Evolutionary conservation across 2,888 invertebrate species (phyloP).

Genomic region (Andrena chrysosceles): DNA sequence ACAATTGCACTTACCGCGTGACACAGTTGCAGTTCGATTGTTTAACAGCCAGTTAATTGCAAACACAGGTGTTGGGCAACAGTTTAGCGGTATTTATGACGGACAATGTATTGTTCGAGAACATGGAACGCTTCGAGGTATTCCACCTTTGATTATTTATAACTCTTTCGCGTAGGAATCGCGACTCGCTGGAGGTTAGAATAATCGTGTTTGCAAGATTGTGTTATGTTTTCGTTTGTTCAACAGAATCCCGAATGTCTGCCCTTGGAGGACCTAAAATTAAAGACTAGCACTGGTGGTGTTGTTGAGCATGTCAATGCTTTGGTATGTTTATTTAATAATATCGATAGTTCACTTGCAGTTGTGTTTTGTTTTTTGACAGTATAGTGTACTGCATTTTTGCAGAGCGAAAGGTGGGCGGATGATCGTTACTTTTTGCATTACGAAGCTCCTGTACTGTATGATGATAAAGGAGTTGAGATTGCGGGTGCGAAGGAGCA

Average conservation of each 20-base stretch:
- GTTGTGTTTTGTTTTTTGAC: too few relatives aligned
- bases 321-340: conserved; percentile 86
- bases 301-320: conserved; percentile 87
- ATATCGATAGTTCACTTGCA: too few relatives aligned
- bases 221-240: conserved; percentile 11
- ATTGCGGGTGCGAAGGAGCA: conserved; percentile 87
- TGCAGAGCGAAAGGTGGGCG: conserved; percentile 87
- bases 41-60: conserved; percentile 9
- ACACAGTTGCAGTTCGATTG: not conserved
- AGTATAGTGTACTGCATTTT: conserved; percentile 34
- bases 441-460: conserved; percentile 87
- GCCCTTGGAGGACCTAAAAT: conserved; percentile 83
- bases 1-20: conserved; percentile 1
- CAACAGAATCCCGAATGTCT: conserved; percentile 78
- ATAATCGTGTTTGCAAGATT: conserved; percentile 15
- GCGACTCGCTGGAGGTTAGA: conserved; percentile 18
- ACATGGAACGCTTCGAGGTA: conserved; percentile 70
- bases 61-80: conserved; percentile 1
- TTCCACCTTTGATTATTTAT: conserved; percentile 30
- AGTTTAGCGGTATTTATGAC: conserved; percentile 57
- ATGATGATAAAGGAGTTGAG: conserved; percentile 84
- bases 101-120: conserved; percentile 60
- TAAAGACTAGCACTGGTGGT: conserved; percentile 86
- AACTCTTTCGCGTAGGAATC: not conserved
- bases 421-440: conserved; percentile 86